These are phyloP conservation scores for Loris lydekkerianus DNA, from an alignment of 2,797 vertebrate species.

Conservation along the genomic window DNA sequence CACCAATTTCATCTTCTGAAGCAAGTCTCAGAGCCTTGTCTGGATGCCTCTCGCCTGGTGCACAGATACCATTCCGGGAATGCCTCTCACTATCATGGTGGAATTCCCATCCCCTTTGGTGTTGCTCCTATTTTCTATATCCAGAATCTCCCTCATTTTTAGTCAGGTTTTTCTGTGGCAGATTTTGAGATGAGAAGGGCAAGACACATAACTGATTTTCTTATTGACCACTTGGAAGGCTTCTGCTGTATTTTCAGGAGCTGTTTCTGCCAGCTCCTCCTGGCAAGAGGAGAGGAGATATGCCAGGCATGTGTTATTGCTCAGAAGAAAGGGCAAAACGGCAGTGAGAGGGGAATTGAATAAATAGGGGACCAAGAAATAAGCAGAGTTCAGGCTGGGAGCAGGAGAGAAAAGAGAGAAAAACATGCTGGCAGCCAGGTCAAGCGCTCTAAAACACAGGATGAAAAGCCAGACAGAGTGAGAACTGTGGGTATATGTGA, in stretches of 20 bases:
- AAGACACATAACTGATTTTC: background rate
- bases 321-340: background rate
- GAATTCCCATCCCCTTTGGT: background rate
- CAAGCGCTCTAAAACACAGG: background rate
- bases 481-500: background rate
- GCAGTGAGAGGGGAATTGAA: background rate
- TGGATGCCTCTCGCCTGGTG: background rate
- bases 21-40: background rate
- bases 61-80: background rate
- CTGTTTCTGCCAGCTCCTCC: background rate
- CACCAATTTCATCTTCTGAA: background rate
- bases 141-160: background rate
- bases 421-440: background rate
- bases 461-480: background rate
- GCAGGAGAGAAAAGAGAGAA: background rate
- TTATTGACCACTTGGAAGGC: background rate
- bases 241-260: background rate
- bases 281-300: background rate
- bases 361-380: background rate
- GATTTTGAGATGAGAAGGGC: background rate
- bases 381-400: background rate
- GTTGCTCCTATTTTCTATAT: background rate
- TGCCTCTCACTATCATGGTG: background rate
- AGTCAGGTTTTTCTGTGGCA: background rate
- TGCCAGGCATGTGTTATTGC: background rate